phyloP scores from a whole-genome alignment of 2,113 vertebrate species.

The Scortum barcoo region DNA sequence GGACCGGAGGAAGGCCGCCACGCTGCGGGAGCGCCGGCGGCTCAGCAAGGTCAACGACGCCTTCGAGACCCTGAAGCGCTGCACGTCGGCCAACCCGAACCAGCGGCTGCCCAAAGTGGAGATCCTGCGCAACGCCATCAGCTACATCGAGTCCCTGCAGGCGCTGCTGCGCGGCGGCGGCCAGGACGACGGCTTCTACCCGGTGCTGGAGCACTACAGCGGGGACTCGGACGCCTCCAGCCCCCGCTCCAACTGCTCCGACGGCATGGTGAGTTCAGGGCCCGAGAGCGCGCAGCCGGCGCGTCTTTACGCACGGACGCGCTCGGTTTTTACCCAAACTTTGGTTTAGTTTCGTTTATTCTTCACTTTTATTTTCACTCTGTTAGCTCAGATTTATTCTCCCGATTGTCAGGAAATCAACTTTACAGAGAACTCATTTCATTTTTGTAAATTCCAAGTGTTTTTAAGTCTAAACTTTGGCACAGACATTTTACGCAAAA shows the following conservation, averaged over 20 bases:
- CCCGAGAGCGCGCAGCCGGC: not conserved
- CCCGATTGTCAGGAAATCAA: too few species aligned
- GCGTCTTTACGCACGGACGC: constrained; percentile 29
- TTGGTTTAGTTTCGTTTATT: not conserved
- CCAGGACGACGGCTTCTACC: constrained; percentile 91
- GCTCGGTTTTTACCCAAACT: too few species aligned
- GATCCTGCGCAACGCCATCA: constrained; percentile 98
- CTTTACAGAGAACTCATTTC: too few species aligned
- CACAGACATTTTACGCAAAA: too few species aligned
- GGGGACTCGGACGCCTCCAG: constrained; percentile 96
- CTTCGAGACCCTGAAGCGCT: constrained; percentile 97
- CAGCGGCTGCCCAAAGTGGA: constrained; percentile 98
- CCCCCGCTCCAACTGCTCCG: constrained; percentile 96
- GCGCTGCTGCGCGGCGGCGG: constrained; percentile 91
- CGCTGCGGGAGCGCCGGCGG: constrained; percentile 94
- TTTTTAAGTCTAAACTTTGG: too few species aligned
- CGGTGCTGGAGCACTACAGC: constrained; percentile 92
- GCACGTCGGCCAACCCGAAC: constrained; percentile 95
- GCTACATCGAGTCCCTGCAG: constrained; percentile 97
- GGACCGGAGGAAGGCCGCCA: constrained; percentile 95
- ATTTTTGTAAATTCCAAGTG: too few species aligned
- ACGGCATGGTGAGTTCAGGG: constrained; percentile 93
- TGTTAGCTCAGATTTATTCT: too few species aligned
- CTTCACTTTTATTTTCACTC: not conserved
- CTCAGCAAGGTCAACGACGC: constrained; percentile 98